These are phyloP conservation scores for Zygaena filipendulae DNA, from an alignment of 2,888 invertebrate genomes.

Conservation along the genomic window DNA sequence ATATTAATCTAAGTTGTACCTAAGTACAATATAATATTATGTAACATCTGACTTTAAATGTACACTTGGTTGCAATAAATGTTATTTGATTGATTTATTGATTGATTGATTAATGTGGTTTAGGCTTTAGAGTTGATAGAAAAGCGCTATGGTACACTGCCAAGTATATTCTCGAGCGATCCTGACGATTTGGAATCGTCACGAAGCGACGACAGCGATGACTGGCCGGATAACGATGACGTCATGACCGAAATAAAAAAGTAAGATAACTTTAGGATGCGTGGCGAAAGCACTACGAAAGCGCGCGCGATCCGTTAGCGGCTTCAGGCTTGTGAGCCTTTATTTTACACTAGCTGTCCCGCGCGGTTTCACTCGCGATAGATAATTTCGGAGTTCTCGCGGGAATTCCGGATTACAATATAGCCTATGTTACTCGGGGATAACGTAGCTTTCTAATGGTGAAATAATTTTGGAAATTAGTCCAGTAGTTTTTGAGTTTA, in stretches of 20 bases:
- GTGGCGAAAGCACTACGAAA: too few relatives aligned
- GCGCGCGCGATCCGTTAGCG: too few relatives aligned
- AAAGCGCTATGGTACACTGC: slow-evolving; percentile 76
- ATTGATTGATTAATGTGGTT: not conserved
- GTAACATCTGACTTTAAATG: too few relatives aligned
- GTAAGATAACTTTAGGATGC: slow-evolving; percentile 34
- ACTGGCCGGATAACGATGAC: slow-evolving; percentile 61
- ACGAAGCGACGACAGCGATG: slow-evolving; percentile 38
- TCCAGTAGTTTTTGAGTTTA: not conserved
- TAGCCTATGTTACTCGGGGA: not conserved
- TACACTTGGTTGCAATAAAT: too few relatives aligned
- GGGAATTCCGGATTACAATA: not conserved
- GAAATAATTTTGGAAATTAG: not conserved
- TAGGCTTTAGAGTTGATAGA: slow-evolving; percentile 89
- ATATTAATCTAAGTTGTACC: too few relatives aligned
- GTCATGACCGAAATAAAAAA: slow-evolving; percentile 72
- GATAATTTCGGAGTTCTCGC: too few relatives aligned
- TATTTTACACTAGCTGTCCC: not conserved
- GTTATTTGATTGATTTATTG: not conserved
- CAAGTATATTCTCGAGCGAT: slow-evolving; percentile 68
- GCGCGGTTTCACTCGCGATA: not conserved
- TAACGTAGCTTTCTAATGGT: not conserved
- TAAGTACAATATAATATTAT: too few relatives aligned
- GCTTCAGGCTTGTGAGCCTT: too few relatives aligned
- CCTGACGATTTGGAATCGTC: slow-evolving; percentile 39